Evolutionary conservation across 2,888 invertebrate genomes (phyloP).

Genomic region (Dorcus parallelipipedus): DNA sequence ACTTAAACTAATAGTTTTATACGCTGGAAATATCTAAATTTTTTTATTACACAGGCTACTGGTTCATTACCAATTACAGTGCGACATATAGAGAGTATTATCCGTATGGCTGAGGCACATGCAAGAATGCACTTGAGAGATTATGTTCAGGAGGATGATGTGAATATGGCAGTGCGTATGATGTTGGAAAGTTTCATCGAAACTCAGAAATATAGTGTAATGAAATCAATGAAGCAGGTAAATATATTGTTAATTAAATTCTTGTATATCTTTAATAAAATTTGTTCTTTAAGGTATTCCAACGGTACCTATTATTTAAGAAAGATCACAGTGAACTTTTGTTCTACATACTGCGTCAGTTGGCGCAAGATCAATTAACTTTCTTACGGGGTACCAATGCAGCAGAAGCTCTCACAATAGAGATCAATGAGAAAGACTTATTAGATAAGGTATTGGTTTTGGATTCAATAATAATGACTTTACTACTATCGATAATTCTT

Average conservation of each 20-base stretch:
- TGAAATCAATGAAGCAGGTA: constrained; percentile 92
- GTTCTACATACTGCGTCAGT: constrained; percentile 90
- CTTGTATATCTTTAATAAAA: neutral
- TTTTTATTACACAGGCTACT: constrained; percentile 61
- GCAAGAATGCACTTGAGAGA: constrained; percentile 93
- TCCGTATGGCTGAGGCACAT: constrained; percentile 96
- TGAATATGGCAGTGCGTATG: constrained; percentile 95
- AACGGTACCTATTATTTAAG: constrained; percentile 87
- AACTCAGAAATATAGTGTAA: constrained; percentile 97
- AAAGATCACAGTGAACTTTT: constrained; percentile 95
- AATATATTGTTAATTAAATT: constrained; percentile 5
- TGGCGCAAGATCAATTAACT: constrained; percentile 86
- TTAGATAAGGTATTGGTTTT: constrained; percentile 54
- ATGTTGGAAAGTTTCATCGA: constrained; percentile 98
- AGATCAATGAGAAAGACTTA: constrained; percentile 81
- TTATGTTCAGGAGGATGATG: constrained; percentile 89
- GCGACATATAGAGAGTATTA: constrained; percentile 96
- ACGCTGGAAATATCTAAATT: neutral
- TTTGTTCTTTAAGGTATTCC: constrained; percentile 73
- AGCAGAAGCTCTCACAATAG: constrained; percentile 61
- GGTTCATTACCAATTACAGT: constrained; percentile 98
- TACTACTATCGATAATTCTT: constrained; percentile 30
- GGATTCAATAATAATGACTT: constrained; percentile 7
- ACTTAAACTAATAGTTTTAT: neutral
- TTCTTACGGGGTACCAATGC: constrained; percentile 73